These are phyloP conservation scores for Drosophila watanabei DNA, from an alignment of 1,140 invertebrate species.

Conservation along the genomic window DNA sequence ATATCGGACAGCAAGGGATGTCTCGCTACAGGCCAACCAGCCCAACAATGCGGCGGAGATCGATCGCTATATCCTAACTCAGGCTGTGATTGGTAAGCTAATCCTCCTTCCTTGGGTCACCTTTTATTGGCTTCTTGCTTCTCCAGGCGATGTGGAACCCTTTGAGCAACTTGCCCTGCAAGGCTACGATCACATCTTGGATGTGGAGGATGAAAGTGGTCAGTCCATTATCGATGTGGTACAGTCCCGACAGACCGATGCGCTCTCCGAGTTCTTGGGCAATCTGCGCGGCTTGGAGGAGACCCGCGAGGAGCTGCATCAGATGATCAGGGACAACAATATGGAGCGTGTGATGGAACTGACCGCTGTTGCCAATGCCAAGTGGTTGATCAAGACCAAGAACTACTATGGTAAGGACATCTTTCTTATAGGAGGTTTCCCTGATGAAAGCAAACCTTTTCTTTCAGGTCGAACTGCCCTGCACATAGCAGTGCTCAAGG, in stretches of 20 bases:
- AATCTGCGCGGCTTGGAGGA: conserved; percentile 91
- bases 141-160: conserved; percentile 90
- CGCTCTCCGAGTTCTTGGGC: conserved; percentile 89
- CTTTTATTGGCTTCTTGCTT: not conserved
- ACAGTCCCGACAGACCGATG: conserved; percentile 88
- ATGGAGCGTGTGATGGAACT: conserved; percentile 88
- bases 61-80: conserved; percentile 91
- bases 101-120: not conserved
- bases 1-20: conserved; percentile 94
- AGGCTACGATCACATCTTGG: conserved; percentile 95
- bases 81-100: conserved; percentile 90
- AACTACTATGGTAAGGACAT: conserved; percentile 87
- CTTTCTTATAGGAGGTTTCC: not conserved
- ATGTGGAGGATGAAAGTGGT: conserved; percentile 90
- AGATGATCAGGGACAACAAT: conserved; percentile 90
- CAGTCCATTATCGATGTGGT: conserved; percentile 90
- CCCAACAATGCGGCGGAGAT: conserved; percentile 93
- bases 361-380: conserved; percentile 88
- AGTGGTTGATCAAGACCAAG: conserved; percentile 91
- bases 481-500: conserved; percentile 93
- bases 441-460: not conserved
- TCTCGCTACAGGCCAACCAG: conserved; percentile 92
- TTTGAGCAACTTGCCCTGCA: conserved; percentile 92
- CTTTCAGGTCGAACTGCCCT: conserved; percentile 88
- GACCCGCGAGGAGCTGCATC: conserved; percentile 91